Evolutionary conservation across 2,888 invertebrate species (phyloP).

Genomic region (Scrobipalpa atriplicella): DNA sequence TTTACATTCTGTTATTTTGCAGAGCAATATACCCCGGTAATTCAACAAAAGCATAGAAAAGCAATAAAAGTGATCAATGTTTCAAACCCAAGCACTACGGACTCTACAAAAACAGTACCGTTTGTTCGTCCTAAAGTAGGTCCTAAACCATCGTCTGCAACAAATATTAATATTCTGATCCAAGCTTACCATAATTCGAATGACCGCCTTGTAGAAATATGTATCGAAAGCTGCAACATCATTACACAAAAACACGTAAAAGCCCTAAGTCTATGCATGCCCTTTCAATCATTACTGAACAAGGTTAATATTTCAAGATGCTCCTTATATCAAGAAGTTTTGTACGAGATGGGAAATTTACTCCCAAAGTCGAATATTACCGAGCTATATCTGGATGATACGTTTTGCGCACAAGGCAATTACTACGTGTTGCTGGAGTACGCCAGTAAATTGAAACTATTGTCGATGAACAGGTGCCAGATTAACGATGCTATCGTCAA

Average conservation of each 20-base stretch:
- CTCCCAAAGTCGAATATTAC: background rate
- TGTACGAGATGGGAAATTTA: background rate
- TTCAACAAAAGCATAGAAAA: no score
- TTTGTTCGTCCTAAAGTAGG: no score
- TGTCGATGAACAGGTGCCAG: slow-evolving; percentile 7
- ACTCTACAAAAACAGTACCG: no score
- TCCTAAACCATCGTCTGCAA: no score
- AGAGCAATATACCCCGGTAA: no score
- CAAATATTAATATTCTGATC: background rate
- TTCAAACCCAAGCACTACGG: no score
- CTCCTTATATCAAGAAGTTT: background rate
- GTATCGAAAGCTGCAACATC: background rate
- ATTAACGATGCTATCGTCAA: background rate
- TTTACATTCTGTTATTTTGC: no score
- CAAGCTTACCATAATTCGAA: background rate
- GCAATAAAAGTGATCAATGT: no score
- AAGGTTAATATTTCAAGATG: background rate
- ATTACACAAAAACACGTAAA: background rate
- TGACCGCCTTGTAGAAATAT: background rate
- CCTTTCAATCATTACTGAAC: background rate
- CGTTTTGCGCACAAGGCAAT: background rate
- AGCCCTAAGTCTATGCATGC: background rate
- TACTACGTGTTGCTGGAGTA: background rate
- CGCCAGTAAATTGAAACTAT: background rate
- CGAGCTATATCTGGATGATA: background rate